These are phyloP conservation scores for Scyliorhinus canicula DNA, from an alignment of 2,797 vertebrate species.

Conservation along the genomic window DNA sequence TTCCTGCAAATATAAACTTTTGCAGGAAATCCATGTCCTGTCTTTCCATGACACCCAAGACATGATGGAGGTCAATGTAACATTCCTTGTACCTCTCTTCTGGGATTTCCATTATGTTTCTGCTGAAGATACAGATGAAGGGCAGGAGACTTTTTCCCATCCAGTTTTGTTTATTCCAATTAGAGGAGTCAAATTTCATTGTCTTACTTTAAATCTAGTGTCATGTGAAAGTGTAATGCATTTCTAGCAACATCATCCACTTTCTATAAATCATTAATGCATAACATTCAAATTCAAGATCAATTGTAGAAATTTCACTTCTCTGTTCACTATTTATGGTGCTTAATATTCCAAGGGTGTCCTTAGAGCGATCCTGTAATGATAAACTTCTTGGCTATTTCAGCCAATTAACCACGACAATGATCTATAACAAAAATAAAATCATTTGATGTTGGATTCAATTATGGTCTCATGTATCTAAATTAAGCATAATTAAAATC, in stretches of 20 bases:
- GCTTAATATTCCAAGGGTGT: not conserved
- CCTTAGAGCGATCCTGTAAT: not conserved
- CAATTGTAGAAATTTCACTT: not conserved
- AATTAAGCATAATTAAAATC: slow-evolving; percentile 32
- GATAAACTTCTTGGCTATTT: slow-evolving; percentile 29
- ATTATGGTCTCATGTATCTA: slow-evolving; percentile 22
- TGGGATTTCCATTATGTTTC: not conserved
- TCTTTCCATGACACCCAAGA: not conserved
- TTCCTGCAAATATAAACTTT: not conserved
- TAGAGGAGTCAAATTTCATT: not conserved
- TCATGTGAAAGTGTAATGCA: not conserved
- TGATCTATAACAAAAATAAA: slow-evolving; percentile 34
- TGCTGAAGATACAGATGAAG: not conserved
- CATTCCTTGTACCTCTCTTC: not conserved
- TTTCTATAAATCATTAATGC: not conserved
- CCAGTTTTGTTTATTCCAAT: not conserved
- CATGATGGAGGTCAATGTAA: not conserved
- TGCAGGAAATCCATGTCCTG: not conserved
- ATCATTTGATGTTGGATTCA: slow-evolving; percentile 15
- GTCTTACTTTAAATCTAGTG: not conserved
- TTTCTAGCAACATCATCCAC: not conserved
- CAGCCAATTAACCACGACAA: slow-evolving; percentile 16
- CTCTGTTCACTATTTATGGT: not conserved
- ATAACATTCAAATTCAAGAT: not conserved
- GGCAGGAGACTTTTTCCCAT: not conserved